Conservation (phyloP, 2,797 vertebrate species). For the Lacerta agilis region DNA sequence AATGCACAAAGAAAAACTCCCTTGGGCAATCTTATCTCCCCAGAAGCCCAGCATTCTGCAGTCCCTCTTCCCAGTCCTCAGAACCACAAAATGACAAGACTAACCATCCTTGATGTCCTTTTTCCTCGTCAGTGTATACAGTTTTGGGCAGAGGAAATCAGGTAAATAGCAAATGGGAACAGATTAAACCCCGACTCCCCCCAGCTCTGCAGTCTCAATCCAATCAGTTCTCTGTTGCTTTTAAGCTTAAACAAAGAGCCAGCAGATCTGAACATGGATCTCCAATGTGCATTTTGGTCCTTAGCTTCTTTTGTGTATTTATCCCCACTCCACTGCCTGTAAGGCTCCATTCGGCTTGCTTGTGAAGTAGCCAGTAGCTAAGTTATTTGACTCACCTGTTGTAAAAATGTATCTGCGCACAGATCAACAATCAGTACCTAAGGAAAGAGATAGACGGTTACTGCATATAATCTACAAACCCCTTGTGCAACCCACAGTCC, state of each 20-base stretch:
- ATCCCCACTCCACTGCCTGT: background rate
- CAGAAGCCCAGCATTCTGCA: background rate
- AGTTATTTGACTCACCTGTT: conserved; percentile 87
- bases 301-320: background rate
- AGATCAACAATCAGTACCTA: conserved; percentile 98
- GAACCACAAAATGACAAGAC: background rate
- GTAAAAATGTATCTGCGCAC: conserved; percentile 91
- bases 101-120: background rate
- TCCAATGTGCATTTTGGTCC: background rate
- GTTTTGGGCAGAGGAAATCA: background rate
- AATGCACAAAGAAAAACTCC: conserved; percentile 9
- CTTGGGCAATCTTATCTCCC: background rate
- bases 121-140: too few relatives aligned
- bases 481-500: background rate
- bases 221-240: background rate
- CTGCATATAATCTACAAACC: background rate
- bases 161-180: background rate
- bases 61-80: background rate
- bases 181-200: background rate
- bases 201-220: background rate
- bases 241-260: background rate
- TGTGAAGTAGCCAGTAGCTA: background rate
- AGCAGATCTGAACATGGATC: background rate
- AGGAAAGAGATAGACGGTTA: conserved; percentile 54
- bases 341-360: background rate